Percentiles rank a stretch among this genome's conserved stretches.
Evolutionary conservation across 2,888 invertebrate species (phyloP).

Genomic region (Stramonita haemastoma): DNA sequence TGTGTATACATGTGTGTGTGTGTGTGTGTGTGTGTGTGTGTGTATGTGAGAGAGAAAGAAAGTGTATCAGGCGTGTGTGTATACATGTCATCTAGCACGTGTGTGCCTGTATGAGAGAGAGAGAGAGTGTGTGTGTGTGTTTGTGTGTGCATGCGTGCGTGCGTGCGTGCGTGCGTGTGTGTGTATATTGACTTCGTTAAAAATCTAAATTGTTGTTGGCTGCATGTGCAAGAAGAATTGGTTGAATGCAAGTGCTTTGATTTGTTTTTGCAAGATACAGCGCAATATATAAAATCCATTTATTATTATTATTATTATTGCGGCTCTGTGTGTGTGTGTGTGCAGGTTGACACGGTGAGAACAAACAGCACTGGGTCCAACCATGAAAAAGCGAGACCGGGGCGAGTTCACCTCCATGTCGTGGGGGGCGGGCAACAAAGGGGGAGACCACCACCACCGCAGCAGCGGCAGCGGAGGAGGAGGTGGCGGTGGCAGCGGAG

Average conservation of each 20-base stretch:
- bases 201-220: no score
- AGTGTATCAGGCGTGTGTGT: no score
- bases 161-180: neutral
- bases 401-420: slow-evolving; percentile 26
- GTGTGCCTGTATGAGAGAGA: neutral
- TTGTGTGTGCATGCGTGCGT: neutral
- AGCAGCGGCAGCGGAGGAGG: slow-evolving; percentile 22
- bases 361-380: neutral
- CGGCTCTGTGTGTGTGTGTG: neutral
- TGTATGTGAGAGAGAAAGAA: no score
- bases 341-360: neutral
- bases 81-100: neutral
- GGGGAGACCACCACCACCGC: slow-evolving; percentile 56
- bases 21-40: no score
- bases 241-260: no score
- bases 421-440: slow-evolving; percentile 54
- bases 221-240: no score
- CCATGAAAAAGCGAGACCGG: slow-evolving; percentile 21
- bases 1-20: no score
- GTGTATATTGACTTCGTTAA: no score
- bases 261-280: no score
- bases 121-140: neutral
- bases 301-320: neutral
- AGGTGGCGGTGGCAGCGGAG: neutral
- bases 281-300: no score